Percentiles rank a stretch among this genome's conserved stretches.
phyloP scores from a whole-genome alignment of 1,140 invertebrate genomes.

The Spodoptera frugiperda region DNA sequence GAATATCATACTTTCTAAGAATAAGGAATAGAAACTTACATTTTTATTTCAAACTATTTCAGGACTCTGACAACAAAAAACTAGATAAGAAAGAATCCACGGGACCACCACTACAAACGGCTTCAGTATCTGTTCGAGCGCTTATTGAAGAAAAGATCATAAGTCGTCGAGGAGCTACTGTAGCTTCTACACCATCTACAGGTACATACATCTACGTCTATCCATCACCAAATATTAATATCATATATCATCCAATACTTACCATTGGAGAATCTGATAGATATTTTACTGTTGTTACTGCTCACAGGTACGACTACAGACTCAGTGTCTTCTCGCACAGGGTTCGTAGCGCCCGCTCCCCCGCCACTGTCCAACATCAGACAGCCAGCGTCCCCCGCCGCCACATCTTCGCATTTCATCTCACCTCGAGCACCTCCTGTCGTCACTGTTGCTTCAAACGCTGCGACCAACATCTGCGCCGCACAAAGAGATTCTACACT shows the following conservation, averaged over 20 bases:
- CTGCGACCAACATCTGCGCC: conserved; percentile 63
- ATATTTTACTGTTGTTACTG: conserved; percentile 26
- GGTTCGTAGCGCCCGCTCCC: conserved; percentile 79
- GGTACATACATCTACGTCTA: conserved; percentile 57
- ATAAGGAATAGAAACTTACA: neutral
- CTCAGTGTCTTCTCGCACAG: conserved; percentile 74
- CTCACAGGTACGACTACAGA: conserved; percentile 78
- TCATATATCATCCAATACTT: no score
- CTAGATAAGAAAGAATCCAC: conserved; percentile 93
- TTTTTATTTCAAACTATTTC: conserved; percentile 52
- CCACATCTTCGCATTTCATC: conserved; percentile 72
- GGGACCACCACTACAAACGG: conserved; percentile 94
- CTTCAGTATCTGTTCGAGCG: conserved; percentile 94
- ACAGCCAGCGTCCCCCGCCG: conserved; percentile 81
- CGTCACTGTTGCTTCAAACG: conserved; percentile 65
- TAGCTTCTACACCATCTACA: conserved; percentile 63
- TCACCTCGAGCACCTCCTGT: conserved; percentile 88
- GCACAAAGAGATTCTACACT: conserved; percentile 86
- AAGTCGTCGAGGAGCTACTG: conserved; percentile 89
- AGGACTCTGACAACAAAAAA: conserved; percentile 95
- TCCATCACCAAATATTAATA: neutral
- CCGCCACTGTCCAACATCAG: conserved; percentile 87
- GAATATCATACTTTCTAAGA: no score
- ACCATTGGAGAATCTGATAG: no score
- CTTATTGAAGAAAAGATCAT: conserved; percentile 97